Evolutionary conservation across 2,888 invertebrate genomes (phyloP), one percentile per base, ranked within the genome.

Genomic region (Endotricha flammealis): DNA sequence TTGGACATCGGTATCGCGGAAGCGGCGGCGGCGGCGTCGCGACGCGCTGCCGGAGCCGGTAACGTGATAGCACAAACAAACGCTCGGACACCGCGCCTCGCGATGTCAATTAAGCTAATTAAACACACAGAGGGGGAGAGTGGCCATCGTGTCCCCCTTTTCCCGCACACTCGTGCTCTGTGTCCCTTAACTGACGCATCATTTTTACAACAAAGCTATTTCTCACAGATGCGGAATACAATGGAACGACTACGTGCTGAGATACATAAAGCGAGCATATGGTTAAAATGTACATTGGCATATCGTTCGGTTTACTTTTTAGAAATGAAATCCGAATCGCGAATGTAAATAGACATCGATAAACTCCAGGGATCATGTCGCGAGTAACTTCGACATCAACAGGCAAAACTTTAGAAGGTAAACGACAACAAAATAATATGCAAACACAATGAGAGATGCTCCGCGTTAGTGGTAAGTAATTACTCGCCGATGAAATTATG

Each of bases 81-180:
- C 75, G 80, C 69, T 79, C 70, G 83, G 82, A 82, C 83, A 81
- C 73, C 80, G 72, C 80, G 74, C 80, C 83, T 81, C 79, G 75
- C 76, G 72, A 79, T 81, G 85, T 85, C 85, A 85, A 86, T 86
- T 85, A 85, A 75, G 82, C 82, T 86, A 85, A 86, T 86, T 85
- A 85, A 85, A 83, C 85, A 83, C 70, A 74, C 66, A 68, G 69
- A 50, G 70, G 73, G 80, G 74, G 73, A 70, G 64, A 69, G 64
- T 56, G 66, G 65, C 54, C 65, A 57, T 50, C 58, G 53, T 48
- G 50, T 48, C 55, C 54, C 51, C 48, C 47, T 29, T 34, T 25
- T 46, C 60, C 63, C 54, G 41, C 53, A 39, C 53, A 39, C 53
- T 52, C 65, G 51, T 64, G 68, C 64, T 59, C 61, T 48, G 56